These are phyloP conservation scores for Lottia gigantea DNA, from an alignment of 2,888 invertebrate genomes.

Conservation along the genomic window DNA sequence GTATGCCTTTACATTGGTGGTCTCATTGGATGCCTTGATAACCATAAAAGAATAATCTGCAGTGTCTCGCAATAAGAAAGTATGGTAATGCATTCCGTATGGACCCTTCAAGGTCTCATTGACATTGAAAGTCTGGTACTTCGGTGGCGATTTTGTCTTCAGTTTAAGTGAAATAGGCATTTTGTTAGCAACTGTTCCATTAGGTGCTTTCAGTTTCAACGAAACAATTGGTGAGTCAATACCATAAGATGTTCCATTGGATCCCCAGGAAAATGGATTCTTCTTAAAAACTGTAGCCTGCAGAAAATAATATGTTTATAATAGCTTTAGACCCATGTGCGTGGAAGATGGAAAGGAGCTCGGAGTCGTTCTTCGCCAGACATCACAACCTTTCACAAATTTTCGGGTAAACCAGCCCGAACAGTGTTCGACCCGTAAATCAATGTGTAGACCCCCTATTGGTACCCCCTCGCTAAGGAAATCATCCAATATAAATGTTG, in stretches of 20 bases:
- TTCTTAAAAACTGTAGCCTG: slow-evolving; percentile 24
- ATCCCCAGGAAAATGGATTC: slow-evolving; percentile 22
- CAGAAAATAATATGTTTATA: background rate
- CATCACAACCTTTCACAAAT: too few species aligned
- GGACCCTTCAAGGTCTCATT: slow-evolving; percentile 23
- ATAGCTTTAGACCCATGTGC: too few species aligned
- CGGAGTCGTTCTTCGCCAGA: too few species aligned
- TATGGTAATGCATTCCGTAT: slow-evolving; percentile 32
- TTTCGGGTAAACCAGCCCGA: too few species aligned
- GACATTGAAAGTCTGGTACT: slow-evolving; percentile 14
- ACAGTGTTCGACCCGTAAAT: too few species aligned
- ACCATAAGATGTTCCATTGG: slow-evolving; percentile 23
- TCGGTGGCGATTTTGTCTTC: background rate
- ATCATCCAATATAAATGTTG: too few species aligned
- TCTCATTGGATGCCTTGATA: slow-evolving; percentile 3
- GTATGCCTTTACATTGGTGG: slow-evolving; percentile 19
- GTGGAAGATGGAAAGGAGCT: too few species aligned
- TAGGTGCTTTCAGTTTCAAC: slow-evolving; percentile 21
- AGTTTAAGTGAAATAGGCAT: slow-evolving; percentile 12
- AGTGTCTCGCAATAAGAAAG: slow-evolving; percentile 33
- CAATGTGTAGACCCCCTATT: too few species aligned
- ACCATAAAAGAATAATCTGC: slow-evolving; percentile 18
- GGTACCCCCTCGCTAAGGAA: too few species aligned
- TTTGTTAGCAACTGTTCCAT: background rate
- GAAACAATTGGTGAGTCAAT: slow-evolving; percentile 23